phyloP scores from a whole-genome alignment of 2,797 vertebrate species.

The Schizothorax lantsangensis region DNA sequence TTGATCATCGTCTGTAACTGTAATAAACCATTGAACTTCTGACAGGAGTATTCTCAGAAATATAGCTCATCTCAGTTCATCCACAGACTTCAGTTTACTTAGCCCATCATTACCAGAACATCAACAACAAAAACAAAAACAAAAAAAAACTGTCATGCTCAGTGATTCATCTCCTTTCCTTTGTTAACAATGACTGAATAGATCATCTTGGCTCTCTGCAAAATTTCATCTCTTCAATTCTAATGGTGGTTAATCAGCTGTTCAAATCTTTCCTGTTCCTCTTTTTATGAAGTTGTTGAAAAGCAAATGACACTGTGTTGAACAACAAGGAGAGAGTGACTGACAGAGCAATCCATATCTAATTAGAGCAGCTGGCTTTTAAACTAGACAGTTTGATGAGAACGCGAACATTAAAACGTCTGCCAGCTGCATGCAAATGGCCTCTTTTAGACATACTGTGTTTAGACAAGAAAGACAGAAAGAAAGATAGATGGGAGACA shows the following conservation, averaged over 20 bases:
- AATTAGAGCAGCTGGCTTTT: slow-evolving; percentile 81
- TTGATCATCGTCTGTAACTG: not conserved
- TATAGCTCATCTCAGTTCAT: not conserved
- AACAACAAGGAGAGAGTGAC: slow-evolving; percentile 69
- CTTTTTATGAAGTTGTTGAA: slow-evolving; percentile 58
- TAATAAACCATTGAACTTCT: not conserved
- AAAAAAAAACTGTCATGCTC: not conserved
- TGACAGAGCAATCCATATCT: slow-evolving; percentile 78
- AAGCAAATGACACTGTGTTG: slow-evolving; percentile 73
- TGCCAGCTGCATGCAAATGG: slow-evolving; percentile 61
- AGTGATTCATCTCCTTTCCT: not conserved
- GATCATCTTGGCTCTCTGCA: slow-evolving; percentile 14
- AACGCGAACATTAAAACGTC: slow-evolving; percentile 65
- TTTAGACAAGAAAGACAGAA: slow-evolving; percentile 38
- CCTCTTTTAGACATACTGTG: slow-evolving; percentile 42
- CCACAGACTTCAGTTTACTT: not conserved
- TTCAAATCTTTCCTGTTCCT: slow-evolving; percentile 67
- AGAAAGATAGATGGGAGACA: slow-evolving; percentile 22
- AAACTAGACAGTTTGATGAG: slow-evolving; percentile 76
- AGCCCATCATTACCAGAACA: not conserved
- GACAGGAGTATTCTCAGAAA: not conserved
- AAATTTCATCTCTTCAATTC: slow-evolving; percentile 10
- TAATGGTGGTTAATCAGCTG: slow-evolving; percentile 66
- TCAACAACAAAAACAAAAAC: not conserved
- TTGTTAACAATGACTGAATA: slow-evolving; percentile 25